Conservation (phyloP, 2,888 invertebrate species). For the Eurytoma californica region DNA sequence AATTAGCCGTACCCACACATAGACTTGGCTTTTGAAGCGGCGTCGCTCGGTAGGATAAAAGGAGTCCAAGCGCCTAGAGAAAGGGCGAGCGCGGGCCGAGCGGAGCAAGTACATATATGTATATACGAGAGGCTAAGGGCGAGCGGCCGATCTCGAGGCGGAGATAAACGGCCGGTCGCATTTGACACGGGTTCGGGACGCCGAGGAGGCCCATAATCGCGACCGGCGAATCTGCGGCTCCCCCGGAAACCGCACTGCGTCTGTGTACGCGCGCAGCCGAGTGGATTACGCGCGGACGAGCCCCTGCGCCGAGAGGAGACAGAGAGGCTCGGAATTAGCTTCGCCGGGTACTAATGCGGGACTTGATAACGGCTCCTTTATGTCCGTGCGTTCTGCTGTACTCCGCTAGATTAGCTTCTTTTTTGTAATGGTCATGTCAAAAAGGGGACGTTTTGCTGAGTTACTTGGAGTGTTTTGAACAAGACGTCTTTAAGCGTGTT, state of each 20-base stretch:
- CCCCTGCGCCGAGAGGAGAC: neutral
- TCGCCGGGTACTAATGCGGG: neutral
- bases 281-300: neutral
- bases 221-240: neutral
- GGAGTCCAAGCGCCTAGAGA: neutral
- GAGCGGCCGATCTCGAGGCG: neutral
- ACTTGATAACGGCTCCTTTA: too few relatives aligned
- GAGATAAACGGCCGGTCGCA: neutral
- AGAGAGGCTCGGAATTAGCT: neutral
- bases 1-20: constrained; percentile 38
- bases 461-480: neutral
- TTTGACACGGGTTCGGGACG: neutral
- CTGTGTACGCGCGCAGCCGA: neutral
- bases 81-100: neutral
- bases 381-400: neutral
- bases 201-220: neutral
- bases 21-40: constrained; percentile 3
- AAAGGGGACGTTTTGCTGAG: constrained; percentile 8
- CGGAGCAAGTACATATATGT: too few relatives aligned
- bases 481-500: neutral
- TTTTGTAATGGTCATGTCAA: neutral
- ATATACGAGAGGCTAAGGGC: neutral
- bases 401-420: constrained; percentile 23
- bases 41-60: neutral
- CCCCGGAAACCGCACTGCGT: neutral